A percentile compares a stretch with the other conserved stretches of the same genome.
These are phyloP conservation scores for Cerastis rubricosa DNA, from an alignment of 2,888 invertebrate genomes.

Conservation along the genomic window DNA sequence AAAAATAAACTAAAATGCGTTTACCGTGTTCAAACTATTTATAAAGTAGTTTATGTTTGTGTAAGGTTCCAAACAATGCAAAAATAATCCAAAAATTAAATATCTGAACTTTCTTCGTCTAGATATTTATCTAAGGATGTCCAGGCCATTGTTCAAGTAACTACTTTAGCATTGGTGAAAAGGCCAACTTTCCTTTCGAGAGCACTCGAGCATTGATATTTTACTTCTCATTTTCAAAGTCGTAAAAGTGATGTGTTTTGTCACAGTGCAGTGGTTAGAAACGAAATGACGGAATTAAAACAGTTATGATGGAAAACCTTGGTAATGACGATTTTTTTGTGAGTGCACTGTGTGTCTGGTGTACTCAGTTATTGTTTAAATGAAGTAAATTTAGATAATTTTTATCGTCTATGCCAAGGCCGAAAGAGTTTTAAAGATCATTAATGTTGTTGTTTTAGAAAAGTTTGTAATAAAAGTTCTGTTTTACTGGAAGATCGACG, in stretches of 20 bases:
- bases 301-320: not conserved
- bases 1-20: not conserved
- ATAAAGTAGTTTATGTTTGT: conserved; percentile 2
- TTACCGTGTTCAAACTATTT: not conserved
- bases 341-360: not conserved
- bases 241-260: conserved; percentile 18
- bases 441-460: not conserved
- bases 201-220: conserved; percentile 16
- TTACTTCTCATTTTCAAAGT: conserved; percentile 25
- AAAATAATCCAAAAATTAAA: conserved; percentile 1
- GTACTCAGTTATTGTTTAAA: conserved; percentile 21
- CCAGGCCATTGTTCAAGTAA: conserved; percentile 24
- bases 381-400: conserved; percentile 12
- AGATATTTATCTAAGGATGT: conserved; percentile 21
- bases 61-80: not conserved
- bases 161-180: conserved; percentile 9
- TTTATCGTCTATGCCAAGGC: conserved; percentile 9
- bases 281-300: not conserved
- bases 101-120: not conserved
- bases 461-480: not conserved
- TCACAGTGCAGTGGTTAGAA: not conserved
- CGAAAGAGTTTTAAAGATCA: not conserved
- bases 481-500: not conserved
- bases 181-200: conserved; percentile 27
- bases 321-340: not conserved